Base-by-base conservation (phyloP, 2,797 vertebrate genomes). In the Enteromius afrohamiltoni region DNA sequence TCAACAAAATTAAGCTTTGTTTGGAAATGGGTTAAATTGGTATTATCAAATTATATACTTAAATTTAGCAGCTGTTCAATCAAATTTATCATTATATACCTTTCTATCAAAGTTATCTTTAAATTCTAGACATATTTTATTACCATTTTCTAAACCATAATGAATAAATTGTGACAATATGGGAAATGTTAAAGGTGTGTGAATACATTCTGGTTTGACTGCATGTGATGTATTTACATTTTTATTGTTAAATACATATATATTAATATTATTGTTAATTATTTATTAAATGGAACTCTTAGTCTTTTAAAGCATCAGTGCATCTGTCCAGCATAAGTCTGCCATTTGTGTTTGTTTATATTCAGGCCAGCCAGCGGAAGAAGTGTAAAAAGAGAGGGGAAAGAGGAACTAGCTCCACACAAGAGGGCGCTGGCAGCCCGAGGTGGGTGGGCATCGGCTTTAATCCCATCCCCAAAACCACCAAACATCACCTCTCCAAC, bases 291-390 rank as follows among this genome's bases (percentile, higher is more conserved):
- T 42, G n/a, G 2, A 16, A 69, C 5, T 42, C 21, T 6, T 69
- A n/a, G 16, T 17, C n/a, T 47, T 47, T 6, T 1, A 26, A 60
- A 60, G 55, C 23, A 62, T 2, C 26, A 14, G 23, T 62, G 58
- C 2, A 7, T 47, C 9, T 47, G 68, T 47, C 13, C 42, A 49
- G 1, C 1, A 26, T 49, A 49, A 73, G 31, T 73, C 16, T 73
- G 69, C 19, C 14, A 51, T 26, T 75, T 49, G 23, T 34, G 9
- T 14, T 58, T 51, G 40, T 40, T 68, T 17, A 7, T 31, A 21
- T 55, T 53, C 6, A 53, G 81, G 37, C 70, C 0, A 82, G 86
- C 79, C 84, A 86, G 42, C 68, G 80, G 88, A 90, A 80, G 79
- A 90, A 51, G 13, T 51, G 45, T 13, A 55, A 64, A 58, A 67